Base-by-base conservation (phyloP, 2,888 invertebrate species). In the Macroteleia sp. region DNA sequence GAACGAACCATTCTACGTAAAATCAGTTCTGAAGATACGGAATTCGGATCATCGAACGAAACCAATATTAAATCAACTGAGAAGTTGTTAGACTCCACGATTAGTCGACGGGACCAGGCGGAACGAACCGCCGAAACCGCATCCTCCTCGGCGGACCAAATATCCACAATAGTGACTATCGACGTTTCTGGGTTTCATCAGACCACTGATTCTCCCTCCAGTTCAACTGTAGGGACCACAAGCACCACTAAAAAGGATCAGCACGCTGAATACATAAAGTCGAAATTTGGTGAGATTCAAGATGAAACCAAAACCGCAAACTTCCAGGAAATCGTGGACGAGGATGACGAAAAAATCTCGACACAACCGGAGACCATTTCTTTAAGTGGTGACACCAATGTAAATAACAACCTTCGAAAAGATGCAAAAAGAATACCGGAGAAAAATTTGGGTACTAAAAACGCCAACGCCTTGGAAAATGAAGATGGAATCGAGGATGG, bases 371-470 rank as follows among this genome's bases (percentile, higher is more conserved):
- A 44, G 12, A 10, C 74, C 5, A 74, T 86, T 14, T 89, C 89
- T n/a, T 56, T 89, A 12, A 77, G 81, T 8, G 87, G 88, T 22
- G 89, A 89, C 64, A 89, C 88, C 1, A 74, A 83, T 50, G 88
- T 89, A 2, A 67, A 82, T 64, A 56, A 56, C 36, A 70, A 83
- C 5, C 44, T 12, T 5, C 81, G 20, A 42, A 79, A 56, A 62
- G 71, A 46, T 14, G 70, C 20, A 2, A 77, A 28, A 61, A 69
- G 9, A 32, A 64, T 52, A 10, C n/a, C 52, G 34, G 28, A 66
- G 34, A 10, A 80, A 74, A 41, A 64, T 57, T 41, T 32, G 17
- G 69, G 56, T 3, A 19, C 34, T 5, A 80, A 71, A 30, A 71
- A 50, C 12, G 82, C 81, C 3, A 86, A 85, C 32, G 61, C 76